Base-by-base conservation (phyloP, 2,888 invertebrate species). In the Rhabditophanes sp. region DNA sequence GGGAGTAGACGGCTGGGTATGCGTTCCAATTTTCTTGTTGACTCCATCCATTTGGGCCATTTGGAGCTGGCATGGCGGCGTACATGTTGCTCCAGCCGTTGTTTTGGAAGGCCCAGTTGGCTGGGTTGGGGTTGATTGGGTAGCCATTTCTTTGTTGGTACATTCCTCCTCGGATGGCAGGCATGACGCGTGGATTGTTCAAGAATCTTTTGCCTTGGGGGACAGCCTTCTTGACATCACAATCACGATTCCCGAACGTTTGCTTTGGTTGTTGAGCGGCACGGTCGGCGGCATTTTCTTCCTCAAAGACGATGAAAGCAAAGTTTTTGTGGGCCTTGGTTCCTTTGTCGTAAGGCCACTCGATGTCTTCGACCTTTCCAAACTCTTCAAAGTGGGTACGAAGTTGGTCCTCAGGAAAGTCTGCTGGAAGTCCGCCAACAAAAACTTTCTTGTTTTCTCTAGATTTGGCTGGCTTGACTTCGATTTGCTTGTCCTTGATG, bases 401-500 rank as follows among this genome's bases (percentile, higher is more conserved):
- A 18, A 65, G 48, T 9, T 66, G 60, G 15, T 47, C 46, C 39
- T 65, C 66, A 50, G 22, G 44, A 44, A 40, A 54, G 37, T 65
- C 66, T 12, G 55, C 48, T 18, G 65, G 60, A 15, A 65, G 47
- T 12, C 65, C 65, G 19, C 65, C 65, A 29, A 65, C 59, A 44
- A 65, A 65, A 20, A 65, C 59, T 41, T 65, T 65, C 56, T 65
- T 65, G 47, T 64, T 65, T 41, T 64, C 64, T 19, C 64, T 53
- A 3, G 59, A 59, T 36, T 64, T 63, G 20, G 64, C 64, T 22
- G 59, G 60, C 42, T 64, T 64, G 18, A 64, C 58, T 36, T 64
- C 64, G 19, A 56, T 53, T 41, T 51, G 30, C 35, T 62, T 62
- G 39, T 44, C 43, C 46, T 58, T 63, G 41, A 62, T 61, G 30